Percentiles rank a stretch among this genome's conserved stretches.
Evolutionary conservation across 2,797 vertebrate species (phyloP).

Genomic region (Esox masquinongy): DNA sequence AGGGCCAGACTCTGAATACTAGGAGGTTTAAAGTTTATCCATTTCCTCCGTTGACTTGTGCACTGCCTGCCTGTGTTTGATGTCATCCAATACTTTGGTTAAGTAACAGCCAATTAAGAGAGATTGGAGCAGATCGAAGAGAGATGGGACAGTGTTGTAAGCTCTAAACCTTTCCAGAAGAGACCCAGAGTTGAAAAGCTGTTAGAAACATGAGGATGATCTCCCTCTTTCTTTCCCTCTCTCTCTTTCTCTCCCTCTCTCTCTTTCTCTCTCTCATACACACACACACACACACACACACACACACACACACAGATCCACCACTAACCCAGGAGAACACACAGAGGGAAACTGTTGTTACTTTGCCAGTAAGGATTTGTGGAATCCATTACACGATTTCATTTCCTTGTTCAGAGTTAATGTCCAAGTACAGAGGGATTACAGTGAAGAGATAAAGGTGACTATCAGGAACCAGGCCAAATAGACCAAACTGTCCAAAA

Average conservation of each 20-base stretch:
- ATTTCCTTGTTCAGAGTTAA: constrained; percentile 73
- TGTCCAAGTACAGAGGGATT: constrained; percentile 57
- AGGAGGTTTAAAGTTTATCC: too few species aligned
- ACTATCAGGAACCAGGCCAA: constrained; percentile 47
- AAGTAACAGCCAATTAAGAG: constrained; percentile 66
- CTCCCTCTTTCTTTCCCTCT: constrained; percentile 49
- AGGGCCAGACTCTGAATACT: too few species aligned
- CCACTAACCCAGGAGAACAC: constrained; percentile 47
- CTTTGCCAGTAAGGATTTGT: constrained; percentile 75
- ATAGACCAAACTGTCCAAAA: too few species aligned
- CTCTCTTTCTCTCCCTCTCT: too few species aligned
- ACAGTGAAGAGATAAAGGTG: constrained; percentile 63
- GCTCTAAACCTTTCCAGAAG: constrained; percentile 67
- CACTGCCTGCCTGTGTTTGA: constrained; percentile 25
- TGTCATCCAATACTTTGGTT: constrained; percentile 57
- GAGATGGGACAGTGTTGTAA: constrained; percentile 64
- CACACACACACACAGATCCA: too few species aligned
- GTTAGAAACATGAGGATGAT: constrained; percentile 72
- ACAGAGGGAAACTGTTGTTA: constrained; percentile 76
- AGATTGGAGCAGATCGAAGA: constrained; percentile 60
- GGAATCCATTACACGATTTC: constrained; percentile 73
- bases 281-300: too few species aligned
- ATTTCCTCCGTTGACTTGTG: too few species aligned
- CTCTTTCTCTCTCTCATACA: too few species aligned
- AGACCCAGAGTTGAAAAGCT: constrained; percentile 70